Evolutionary conservation across 2,888 invertebrate genomes (phyloP).

Genomic region (Adelognathus sp.): DNA sequence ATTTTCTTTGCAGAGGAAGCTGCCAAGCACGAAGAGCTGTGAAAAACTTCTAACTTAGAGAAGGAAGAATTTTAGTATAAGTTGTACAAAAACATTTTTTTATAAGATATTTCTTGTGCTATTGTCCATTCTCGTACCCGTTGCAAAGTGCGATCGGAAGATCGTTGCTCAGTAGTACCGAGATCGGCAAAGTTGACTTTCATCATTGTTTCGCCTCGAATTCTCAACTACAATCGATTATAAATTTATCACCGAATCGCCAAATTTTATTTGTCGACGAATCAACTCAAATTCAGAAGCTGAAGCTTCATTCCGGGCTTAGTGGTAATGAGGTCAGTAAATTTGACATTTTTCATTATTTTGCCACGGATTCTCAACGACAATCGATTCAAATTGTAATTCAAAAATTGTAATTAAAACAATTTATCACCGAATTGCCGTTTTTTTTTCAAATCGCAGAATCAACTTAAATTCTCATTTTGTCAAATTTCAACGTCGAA

Average conservation of each 20-base stretch:
- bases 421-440: background rate
- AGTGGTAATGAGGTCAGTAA: background rate
- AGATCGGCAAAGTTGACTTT: background rate
- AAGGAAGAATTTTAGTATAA: conserved; percentile 49
- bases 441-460: background rate
- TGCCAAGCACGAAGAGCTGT: conserved; percentile 75
- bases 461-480: background rate
- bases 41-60: conserved; percentile 47
- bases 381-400: background rate
- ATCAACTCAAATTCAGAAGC: background rate
- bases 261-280: background rate
- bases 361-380: background rate
- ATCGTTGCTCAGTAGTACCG: too few relatives aligned
- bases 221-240: background rate
- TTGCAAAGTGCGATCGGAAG: background rate
- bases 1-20: conserved; percentile 68
- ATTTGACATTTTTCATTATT: background rate
- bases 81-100: conserved; percentile 59
- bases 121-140: conserved; percentile 5
- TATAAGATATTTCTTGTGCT: conserved; percentile 54
- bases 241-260: background rate
- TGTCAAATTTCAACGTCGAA: background rate
- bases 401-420: background rate
- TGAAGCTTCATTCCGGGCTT: too few relatives aligned
- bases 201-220: background rate